Evolutionary conservation across 2,888 invertebrate species (phyloP), one percentile per base, ranked within the genome.

Genomic region (Chrysolina oricalcia): DNA sequence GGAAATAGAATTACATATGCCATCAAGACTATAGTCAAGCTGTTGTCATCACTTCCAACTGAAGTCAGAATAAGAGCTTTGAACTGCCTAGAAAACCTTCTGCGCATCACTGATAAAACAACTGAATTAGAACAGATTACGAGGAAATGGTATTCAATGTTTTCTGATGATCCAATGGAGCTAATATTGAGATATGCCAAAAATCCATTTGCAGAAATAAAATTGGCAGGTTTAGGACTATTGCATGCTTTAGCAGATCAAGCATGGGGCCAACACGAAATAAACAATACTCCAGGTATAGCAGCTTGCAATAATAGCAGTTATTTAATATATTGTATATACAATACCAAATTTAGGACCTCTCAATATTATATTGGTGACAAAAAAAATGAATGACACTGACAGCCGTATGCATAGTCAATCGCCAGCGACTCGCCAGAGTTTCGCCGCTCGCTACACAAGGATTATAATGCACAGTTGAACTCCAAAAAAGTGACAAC

Each of bases 141-240:
- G 0, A 90, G 91, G 79, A 88, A 89, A 21, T 95, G 95, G 95
- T 95, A 92, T 84, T 86, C 87, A 17, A 83, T 87, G 15, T 87
- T 94, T 11, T 87, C 89, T 13, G 86, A 89, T 1, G 87, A 91
- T 74, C 90, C 94, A 0, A 91, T 94, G 86, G 92, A 93, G 73
- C 87, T 92, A 53, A 88, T 96, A 64, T 77, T 87, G 74, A 83
- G 83, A 79, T 87, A 88, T 80, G 86, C 87, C 0, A 93, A 93
- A 78, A 95, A 94, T 88, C 97, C 97, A 9, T 97, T 97, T 85
- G 89, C 92, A 0, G 97, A 97, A 81, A 90, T 97, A 17, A 93
- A 93, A 85, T 85, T 92, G 73, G 92, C 94, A 17, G 93, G 94
- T 21, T 89, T 96, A 62, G 89, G 90, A 17, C 89, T 96, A 41